A percentile compares a stretch with the other conserved stretches of the same genome.
phyloP scores from a whole-genome alignment of 2,888 invertebrate genomes.

The Melanophora roralis region DNA sequence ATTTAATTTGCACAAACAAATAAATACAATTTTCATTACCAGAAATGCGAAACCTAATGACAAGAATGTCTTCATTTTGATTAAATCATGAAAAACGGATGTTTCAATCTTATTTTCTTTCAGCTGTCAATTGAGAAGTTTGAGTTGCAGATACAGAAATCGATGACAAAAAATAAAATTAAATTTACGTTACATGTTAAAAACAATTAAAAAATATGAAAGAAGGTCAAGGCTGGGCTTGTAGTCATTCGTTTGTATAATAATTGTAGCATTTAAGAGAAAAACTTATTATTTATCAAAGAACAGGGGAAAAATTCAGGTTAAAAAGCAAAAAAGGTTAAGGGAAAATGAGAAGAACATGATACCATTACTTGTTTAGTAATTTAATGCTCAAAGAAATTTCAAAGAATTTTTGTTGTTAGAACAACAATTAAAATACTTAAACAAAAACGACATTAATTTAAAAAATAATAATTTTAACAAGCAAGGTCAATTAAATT shows the following conservation, averaged over 20 bases:
- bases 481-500: conserved; percentile 46
- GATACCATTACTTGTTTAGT: neutral
- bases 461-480: neutral
- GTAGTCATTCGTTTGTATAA: neutral
- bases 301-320: neutral
- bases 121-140: conserved; percentile 42
- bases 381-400: neutral
- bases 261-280: conserved; percentile 6
- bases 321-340: neutral
- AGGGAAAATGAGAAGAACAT: neutral
- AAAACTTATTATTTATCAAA: neutral
- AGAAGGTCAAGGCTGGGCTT: neutral
- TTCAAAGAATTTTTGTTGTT: conserved; percentile 20
- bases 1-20: neutral
- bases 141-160: conserved; percentile 4
- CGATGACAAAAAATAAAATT: conserved; percentile 3
- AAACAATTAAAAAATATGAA: neutral
- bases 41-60: neutral
- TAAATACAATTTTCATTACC: neutral
- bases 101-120: conserved; percentile 21
- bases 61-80: neutral
- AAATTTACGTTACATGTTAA: neutral
- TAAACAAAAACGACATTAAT: conserved; percentile 25
- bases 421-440: neutral
- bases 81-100: conserved; percentile 22